Percentiles rank a stretch among this genome's conserved stretches.
Evolutionary conservation across 2,888 invertebrate genomes (phyloP).

Genomic region (Amphipyra tragopoginis): DNA sequence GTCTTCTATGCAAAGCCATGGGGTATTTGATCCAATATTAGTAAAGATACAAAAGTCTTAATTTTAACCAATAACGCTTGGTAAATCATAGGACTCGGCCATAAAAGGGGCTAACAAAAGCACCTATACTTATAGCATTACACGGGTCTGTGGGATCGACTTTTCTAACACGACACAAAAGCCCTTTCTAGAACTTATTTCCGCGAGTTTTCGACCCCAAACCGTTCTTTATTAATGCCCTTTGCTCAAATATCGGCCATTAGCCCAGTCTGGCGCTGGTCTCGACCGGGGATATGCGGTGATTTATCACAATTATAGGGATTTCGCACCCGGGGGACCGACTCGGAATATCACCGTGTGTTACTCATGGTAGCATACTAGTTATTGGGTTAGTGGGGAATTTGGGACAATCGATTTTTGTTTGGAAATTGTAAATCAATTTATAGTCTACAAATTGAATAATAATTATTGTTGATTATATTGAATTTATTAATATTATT

Average conservation of each 20-base stretch:
- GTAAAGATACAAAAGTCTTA: too few species aligned
- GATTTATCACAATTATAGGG: slow-evolving; percentile 87
- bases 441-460: too few species aligned
- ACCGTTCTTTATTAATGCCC: slow-evolving; percentile 76
- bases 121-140: too few species aligned
- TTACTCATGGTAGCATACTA: slow-evolving; percentile 29
- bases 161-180: slow-evolving; percentile 27
- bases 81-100: too few species aligned
- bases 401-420: slow-evolving; percentile 11
- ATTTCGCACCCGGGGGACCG: slow-evolving; percentile 62
- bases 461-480: too few species aligned
- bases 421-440: neutral
- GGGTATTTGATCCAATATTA: too few species aligned
- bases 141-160: neutral
- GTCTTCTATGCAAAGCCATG: too few species aligned
- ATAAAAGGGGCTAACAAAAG: too few species aligned
- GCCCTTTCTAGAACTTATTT: slow-evolving; percentile 54
- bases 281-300: slow-evolving; percentile 74
- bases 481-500: too few species aligned
- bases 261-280: slow-evolving; percentile 82
- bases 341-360: slow-evolving; percentile 55
- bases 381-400: slow-evolving; percentile 14
- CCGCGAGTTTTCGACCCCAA: slow-evolving; percentile 64
- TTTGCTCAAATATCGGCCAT: slow-evolving; percentile 78
- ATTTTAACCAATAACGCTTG: too few species aligned